Percentiles rank a stretch among this genome's conserved stretches.
Conservation (phyloP, 2,113 vertebrate genomes). For the Colistium nudipinnis region DNA sequence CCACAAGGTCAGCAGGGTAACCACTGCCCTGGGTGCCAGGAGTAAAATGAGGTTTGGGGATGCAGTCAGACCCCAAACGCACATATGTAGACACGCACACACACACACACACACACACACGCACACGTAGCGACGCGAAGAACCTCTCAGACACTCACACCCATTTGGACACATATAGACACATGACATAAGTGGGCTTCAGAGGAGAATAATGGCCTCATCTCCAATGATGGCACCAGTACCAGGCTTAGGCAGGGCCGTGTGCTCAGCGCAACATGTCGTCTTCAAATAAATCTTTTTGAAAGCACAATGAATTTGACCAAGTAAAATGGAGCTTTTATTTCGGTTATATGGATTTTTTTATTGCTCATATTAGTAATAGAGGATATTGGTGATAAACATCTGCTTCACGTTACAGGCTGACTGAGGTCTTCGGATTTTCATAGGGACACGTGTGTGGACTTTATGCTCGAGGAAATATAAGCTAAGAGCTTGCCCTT, state of each 20-base stretch:
- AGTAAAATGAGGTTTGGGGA: slow-evolving; percentile 55
- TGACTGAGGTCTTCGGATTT: slow-evolving; percentile 67
- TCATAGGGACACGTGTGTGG: slow-evolving; percentile 62
- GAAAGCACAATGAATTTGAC: slow-evolving; percentile 62
- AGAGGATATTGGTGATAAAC: slow-evolving; percentile 56
- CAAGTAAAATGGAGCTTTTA: slow-evolving; percentile 69
- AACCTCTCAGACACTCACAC: too few relatives aligned
- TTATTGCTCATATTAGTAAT: slow-evolving; percentile 65
- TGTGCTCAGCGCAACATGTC: slow-evolving; percentile 41
- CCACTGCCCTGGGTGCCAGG: slow-evolving; percentile 63
- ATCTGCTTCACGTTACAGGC: slow-evolving; percentile 62
- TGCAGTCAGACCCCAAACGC: slow-evolving; percentile 44
- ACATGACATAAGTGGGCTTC: slow-evolving; percentile 10
- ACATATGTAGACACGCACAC: slow-evolving; percentile 9
- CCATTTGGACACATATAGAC: neutral
- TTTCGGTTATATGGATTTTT: slow-evolving; percentile 53
- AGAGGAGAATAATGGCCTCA: slow-evolving; percentile 8
- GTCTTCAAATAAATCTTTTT: slow-evolving; percentile 63
- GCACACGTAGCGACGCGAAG: too few relatives aligned
- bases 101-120: slow-evolving; percentile 14
- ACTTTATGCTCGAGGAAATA: slow-evolving; percentile 65
- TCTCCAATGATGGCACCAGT: slow-evolving; percentile 37
- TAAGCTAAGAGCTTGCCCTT: slow-evolving; percentile 50
- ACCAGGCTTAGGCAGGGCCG: slow-evolving; percentile 9
- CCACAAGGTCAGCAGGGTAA: slow-evolving; percentile 71